Evolutionary conservation across 2,113 vertebrate species (phyloP), one percentile per base, ranked within the genome.

Genomic region (Laticauda colubrina): DNA sequence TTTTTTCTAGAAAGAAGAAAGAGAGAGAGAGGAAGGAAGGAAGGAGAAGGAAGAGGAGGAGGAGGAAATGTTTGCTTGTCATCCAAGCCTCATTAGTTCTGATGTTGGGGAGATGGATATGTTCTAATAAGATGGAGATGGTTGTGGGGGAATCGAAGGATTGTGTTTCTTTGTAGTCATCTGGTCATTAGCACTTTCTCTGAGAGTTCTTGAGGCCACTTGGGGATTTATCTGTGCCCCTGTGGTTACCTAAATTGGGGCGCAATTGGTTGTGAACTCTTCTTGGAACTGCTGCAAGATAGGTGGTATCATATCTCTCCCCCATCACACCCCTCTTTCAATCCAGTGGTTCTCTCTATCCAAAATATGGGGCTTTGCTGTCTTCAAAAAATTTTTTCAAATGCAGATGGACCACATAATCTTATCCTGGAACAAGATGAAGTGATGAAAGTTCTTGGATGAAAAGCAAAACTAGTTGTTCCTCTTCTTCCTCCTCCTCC

Each of bases 401-500:
- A 29, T 29, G 59, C 59, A 4, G 59, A 29, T 29, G 59, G 10
- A 29, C 24, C 26, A 11, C 24, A 10, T 3, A 64, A 64, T 64
- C 59, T 61, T 61, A 1, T 29, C 24, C 3, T 26, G 23, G 55
- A 18, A 56, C 55, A 56, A 56, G 55, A 4, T 56, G 55, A 56
- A 56, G 5, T 21, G 55, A 21, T 6, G 5, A 56, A 56, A 56
- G 20, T 56, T 56, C 56, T 57, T 57, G 56, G 56, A 6, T 57
- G 21, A 57, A 21, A 57, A 57, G 56, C 2, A 21, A 57, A 57
- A 57, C 2, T 57, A 7, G 20, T 23, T 26, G 24, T 0, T 29
- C 9, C 0, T 11, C 59, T 0, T 29, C 59, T 0, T 7, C 56
- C 0, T 24, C 56, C 24, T 2, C 21, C 6, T 8, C 56, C 1